Evolutionary conservation across 2,888 invertebrate genomes (phyloP).

Genomic region (Caenorhabditis macrosperma): DNA sequence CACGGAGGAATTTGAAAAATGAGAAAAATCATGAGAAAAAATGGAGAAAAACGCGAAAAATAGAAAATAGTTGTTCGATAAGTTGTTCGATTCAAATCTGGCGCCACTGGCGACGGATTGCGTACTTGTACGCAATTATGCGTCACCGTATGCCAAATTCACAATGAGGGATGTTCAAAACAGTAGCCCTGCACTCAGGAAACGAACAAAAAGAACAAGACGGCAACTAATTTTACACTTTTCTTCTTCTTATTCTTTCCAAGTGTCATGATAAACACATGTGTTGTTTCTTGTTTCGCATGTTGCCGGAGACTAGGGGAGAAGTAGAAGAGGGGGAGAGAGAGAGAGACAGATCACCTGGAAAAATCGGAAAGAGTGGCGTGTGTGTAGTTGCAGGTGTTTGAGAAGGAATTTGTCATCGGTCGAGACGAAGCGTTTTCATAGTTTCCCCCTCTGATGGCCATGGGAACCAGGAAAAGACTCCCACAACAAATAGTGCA

Average conservation of each 20-base stretch:
- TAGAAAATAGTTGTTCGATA: background rate
- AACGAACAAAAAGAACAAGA: background rate
- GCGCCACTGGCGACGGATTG: conserved; percentile 25
- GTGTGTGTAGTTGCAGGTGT: background rate
- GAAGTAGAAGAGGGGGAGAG: background rate
- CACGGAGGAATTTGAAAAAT: background rate
- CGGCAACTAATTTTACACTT: conserved; percentile 27
- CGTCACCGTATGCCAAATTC: conserved; percentile 22
- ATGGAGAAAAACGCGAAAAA: background rate
- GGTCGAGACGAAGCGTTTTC: no score
- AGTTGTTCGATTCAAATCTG: conserved; percentile 21
- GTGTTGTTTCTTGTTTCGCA: conserved; percentile 16
- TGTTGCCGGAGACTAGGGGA: background rate
- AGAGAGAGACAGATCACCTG: background rate
- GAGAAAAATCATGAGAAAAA: conserved; percentile 4
- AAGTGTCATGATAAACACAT: conserved; percentile 33
- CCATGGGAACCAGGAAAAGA: no score
- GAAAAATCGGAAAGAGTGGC: background rate
- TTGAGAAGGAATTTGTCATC: no score
- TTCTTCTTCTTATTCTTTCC: background rate
- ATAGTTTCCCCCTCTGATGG: no score
- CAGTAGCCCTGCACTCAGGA: no score
- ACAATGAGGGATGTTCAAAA: conserved; percentile 6
- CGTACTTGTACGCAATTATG: conserved; percentile 31
- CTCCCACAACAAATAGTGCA: no score